These are phyloP conservation scores for Arctia plantaginis DNA, from an alignment of 2,888 invertebrate genomes.

Conservation along the genomic window DNA sequence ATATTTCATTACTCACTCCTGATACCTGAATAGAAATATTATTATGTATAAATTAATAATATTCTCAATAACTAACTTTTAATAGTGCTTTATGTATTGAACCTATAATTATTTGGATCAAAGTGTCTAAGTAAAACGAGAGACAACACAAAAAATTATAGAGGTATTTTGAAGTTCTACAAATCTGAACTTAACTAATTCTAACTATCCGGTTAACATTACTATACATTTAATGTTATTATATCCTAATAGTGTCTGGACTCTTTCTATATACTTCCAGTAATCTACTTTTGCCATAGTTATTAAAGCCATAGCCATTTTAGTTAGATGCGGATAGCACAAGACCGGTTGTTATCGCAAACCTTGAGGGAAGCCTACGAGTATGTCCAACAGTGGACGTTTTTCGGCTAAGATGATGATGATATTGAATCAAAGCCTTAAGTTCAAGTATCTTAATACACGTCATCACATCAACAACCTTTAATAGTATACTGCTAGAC, in stretches of 20 bases:
- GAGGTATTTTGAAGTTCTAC: no score
- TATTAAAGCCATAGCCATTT: neutral
- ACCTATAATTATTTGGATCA: no score
- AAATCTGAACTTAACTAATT: no score
- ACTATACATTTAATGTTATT: no score
- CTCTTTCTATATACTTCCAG: neutral
- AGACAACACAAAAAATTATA: no score
- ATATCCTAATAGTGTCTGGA: no score
- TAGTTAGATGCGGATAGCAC: neutral
- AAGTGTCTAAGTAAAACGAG: no score
- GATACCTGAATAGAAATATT: conserved; percentile 89
- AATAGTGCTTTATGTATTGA: no score
- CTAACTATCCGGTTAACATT: no score
- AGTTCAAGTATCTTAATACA: neutral
- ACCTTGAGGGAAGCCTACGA: neutral
- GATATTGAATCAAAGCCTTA: neutral
- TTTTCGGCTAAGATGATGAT: neutral
- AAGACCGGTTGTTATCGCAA: neutral
- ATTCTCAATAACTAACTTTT: neutral
- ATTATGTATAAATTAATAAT: neutral
- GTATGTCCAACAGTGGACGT: neutral
- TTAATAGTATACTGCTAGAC: no score
- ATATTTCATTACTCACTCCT: conserved; percentile 98
- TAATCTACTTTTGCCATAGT: neutral
- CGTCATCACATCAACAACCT: no score